Conservation (phyloP, 2,888 invertebrate species). For the Apamea crenata region DNA sequence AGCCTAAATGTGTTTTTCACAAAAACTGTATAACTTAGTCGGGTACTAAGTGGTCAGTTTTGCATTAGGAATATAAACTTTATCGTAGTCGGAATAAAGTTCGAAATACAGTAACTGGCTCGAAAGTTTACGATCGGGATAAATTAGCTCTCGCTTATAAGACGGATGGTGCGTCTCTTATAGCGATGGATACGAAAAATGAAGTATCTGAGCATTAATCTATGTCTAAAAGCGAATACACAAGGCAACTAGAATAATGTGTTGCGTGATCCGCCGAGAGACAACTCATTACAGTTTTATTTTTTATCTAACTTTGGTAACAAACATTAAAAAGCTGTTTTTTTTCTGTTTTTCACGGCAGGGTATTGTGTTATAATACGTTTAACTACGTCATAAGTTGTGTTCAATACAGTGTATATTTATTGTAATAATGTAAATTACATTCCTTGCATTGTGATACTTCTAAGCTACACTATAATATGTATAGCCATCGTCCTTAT, state of each 20-base stretch:
- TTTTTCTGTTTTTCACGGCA: background rate
- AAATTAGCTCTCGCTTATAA: background rate
- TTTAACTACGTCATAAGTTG: constrained; percentile 50
- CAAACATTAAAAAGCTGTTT: background rate
- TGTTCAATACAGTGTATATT: constrained; percentile 27
- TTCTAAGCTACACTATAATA: constrained; percentile 47
- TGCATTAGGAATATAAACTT: background rate
- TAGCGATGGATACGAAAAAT: constrained; percentile 20
- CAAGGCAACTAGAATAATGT: constrained; percentile 20
- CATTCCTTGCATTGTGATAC: constrained; percentile 32
- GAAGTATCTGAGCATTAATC: constrained; percentile 15
- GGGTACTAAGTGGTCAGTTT: background rate
- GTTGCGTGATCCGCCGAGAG: background rate
- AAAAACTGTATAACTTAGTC: background rate
- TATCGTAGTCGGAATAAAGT: background rate
- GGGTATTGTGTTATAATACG: background rate
- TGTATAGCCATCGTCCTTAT: constrained; percentile 55
- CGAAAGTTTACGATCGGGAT: background rate
- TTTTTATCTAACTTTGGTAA: background rate
- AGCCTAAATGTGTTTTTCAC: background rate
- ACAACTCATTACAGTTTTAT: background rate
- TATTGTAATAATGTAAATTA: constrained; percentile 13
- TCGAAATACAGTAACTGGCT: background rate
- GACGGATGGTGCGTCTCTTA: background rate
- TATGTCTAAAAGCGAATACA: constrained; percentile 35